These are phyloP conservation scores for Mythimna ferrago DNA, from an alignment of 2,888 invertebrate genomes.

Conservation along the genomic window DNA sequence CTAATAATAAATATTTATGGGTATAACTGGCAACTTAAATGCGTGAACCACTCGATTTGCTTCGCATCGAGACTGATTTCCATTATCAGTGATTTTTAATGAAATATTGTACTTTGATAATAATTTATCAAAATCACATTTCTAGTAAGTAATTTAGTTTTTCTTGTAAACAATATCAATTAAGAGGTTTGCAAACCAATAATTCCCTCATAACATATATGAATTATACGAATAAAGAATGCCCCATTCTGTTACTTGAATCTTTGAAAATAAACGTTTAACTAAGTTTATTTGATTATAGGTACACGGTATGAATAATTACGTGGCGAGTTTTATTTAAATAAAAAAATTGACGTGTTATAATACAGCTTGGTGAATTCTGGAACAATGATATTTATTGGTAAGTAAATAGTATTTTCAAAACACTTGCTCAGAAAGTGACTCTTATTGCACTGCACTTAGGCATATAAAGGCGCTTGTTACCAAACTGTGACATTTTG, in stretches of 20 bases:
- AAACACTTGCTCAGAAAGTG: no score
- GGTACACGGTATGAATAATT: constrained; percentile 34
- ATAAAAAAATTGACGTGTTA: constrained; percentile 16
- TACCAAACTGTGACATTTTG: no score
- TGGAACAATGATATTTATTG: constrained; percentile 39
- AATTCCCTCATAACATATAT: constrained; percentile 7
- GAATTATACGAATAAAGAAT: constrained; percentile 1
- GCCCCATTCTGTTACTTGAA: constrained; percentile 2
- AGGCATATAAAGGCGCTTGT: no score
- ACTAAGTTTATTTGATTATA: constrained; percentile 31
- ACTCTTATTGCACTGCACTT: no score
- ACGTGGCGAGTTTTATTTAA: constrained; percentile 31
- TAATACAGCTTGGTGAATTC: constrained; percentile 8
- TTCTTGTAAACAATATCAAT: constrained; percentile 23
- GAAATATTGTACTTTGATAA: not conserved
- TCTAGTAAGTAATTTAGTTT: constrained; percentile 11
- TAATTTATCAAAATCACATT: constrained; percentile 3
- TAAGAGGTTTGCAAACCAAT: constrained; percentile 4
- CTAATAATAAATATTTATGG: not conserved
- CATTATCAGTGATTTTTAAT: constrained; percentile 15
- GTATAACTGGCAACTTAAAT: constrained; percentile 3
- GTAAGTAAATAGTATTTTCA: constrained; percentile 30
- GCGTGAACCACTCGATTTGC: constrained; percentile 3
- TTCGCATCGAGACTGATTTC: not conserved
- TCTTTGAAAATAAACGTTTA: constrained; percentile 10